These are phyloP conservation scores for Cephalotes varians DNA, from an alignment of 2,888 invertebrate species.

Conservation along the genomic window DNA sequence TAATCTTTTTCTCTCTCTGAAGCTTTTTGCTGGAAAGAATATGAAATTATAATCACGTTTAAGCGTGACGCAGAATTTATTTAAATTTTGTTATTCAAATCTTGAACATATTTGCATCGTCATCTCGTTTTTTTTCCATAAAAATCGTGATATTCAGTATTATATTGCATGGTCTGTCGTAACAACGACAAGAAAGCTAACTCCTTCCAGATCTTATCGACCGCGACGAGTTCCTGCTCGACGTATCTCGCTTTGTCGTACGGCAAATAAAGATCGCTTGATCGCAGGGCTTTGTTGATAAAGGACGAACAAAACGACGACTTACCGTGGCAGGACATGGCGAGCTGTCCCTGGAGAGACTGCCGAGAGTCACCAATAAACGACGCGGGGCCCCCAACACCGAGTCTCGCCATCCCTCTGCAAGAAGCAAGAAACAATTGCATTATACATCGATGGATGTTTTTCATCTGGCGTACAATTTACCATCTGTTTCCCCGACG, in stretches of 20 bases:
- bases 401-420: conserved; percentile 85
- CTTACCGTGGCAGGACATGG: conserved; percentile 81
- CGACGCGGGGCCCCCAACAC: conserved; percentile 85
- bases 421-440: conserved; percentile 71
- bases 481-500: conserved; percentile 32
- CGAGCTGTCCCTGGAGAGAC: conserved; percentile 84
- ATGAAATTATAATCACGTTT: background rate
- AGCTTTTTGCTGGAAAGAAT: background rate
- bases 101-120: background rate
- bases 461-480: conserved; percentile 30
- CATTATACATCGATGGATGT: conserved; percentile 63
- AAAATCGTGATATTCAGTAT: background rate
- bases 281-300: conserved; percentile 37
- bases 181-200: conserved; percentile 9
- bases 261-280: conserved; percentile 32
- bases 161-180: background rate
- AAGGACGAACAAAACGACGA: conserved; percentile 63
- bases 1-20: background rate
- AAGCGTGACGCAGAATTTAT: background rate
- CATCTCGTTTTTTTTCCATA: background rate
- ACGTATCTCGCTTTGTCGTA: conserved; percentile 7
- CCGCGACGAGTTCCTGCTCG: background rate
- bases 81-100: conserved; percentile 1
- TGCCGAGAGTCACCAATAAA: conserved; percentile 83
- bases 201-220: conserved; percentile 21